Evolutionary conservation across 2,888 invertebrate species (phyloP).

Genomic region (Eupithecia inturbata): DNA sequence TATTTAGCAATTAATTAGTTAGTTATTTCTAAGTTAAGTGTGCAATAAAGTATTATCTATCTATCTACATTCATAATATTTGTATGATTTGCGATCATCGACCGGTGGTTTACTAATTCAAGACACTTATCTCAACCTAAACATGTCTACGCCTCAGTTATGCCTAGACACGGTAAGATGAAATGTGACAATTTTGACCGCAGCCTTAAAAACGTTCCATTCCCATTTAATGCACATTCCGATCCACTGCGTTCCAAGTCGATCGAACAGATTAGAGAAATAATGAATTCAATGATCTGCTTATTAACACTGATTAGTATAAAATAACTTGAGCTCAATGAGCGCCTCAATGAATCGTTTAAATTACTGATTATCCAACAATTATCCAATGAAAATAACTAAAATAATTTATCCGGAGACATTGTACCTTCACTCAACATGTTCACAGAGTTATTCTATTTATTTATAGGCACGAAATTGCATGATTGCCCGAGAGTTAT

Average conservation of each 20-base stretch:
- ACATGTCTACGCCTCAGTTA: neutral
- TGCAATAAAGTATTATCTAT: no score
- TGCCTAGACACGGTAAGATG: neutral
- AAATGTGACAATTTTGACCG: constrained; percentile 2
- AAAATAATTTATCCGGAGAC: constrained; percentile 22
- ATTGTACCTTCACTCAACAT: constrained; percentile 10
- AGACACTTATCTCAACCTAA: neutral
- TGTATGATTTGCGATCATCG: neutral
- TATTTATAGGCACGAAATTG: neutral
- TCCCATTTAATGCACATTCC: neutral
- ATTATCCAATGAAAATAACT: constrained; percentile 30
- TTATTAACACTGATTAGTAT: constrained; percentile 41
- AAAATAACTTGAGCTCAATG: constrained; percentile 35
- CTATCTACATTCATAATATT: neutral
- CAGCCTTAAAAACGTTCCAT: neutral
- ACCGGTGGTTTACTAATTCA: neutral
- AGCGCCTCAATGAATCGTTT: constrained; percentile 34
- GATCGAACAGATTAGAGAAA: constrained; percentile 18
- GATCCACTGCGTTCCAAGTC: neutral
- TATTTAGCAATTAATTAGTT: no score
- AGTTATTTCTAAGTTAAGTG: no score
- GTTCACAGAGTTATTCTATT: neutral
- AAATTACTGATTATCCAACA: constrained; percentile 27
- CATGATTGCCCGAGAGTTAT: neutral
- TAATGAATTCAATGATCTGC: constrained; percentile 35